Evolutionary conservation across 2,888 invertebrate genomes (phyloP).

Genomic region (Calameuta filiformis): DNA sequence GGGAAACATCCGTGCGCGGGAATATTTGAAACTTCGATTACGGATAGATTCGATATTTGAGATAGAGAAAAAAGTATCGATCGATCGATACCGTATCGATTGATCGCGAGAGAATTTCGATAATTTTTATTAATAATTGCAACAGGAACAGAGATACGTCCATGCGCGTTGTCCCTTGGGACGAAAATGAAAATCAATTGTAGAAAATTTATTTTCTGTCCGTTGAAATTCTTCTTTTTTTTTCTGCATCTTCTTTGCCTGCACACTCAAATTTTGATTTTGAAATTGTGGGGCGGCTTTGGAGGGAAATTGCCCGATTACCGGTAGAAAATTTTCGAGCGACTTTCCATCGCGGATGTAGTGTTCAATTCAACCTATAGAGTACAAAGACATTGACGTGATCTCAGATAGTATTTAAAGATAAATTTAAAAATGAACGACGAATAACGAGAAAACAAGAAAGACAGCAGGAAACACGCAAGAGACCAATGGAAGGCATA

Average conservation of each 20-base stretch:
- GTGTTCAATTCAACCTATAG: conserved; percentile 48
- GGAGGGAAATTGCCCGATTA: background rate
- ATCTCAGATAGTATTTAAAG: conserved; percentile 47
- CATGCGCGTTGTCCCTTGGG: background rate
- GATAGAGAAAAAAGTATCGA: background rate
- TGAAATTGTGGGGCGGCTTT: background rate
- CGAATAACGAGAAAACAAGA: background rate
- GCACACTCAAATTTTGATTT: background rate
- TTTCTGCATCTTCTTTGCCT: background rate
- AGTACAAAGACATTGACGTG: conserved; percentile 55
- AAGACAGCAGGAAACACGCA: background rate
- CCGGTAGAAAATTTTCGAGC: background rate
- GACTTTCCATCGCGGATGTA: conserved; percentile 15
- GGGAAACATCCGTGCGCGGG: background rate
- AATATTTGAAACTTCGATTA: background rate
- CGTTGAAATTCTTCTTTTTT: background rate
- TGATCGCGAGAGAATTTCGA: background rate
- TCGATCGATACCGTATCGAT: background rate
- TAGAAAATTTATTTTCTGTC: background rate
- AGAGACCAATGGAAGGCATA: background rate
- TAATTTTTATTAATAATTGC: background rate
- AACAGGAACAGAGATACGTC: background rate
- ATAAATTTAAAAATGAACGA: background rate
- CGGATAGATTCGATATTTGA: background rate
- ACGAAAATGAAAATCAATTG: background rate